Conservation (phyloP, 2,888 invertebrate genomes). For the Nephrotoma guestfalica region DNA sequence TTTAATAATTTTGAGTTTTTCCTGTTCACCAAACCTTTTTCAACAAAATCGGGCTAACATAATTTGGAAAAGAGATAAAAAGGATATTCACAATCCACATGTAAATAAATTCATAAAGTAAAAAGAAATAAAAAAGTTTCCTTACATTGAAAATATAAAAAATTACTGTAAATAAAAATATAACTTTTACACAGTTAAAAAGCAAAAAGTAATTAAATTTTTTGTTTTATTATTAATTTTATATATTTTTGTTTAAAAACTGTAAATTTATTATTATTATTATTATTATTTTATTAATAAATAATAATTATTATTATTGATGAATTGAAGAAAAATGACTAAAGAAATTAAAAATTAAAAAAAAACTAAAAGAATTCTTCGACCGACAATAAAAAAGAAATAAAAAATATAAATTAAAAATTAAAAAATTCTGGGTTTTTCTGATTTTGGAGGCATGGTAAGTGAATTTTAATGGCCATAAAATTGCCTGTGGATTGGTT, state of each 20-base stretch:
- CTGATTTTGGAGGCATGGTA: background rate
- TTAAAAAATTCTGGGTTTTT: background rate
- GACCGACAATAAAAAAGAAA: constrained; percentile 10
- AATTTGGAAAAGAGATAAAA: background rate
- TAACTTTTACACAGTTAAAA: background rate
- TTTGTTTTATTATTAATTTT: background rate
- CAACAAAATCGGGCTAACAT: background rate
- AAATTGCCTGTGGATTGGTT: too few relatives aligned
- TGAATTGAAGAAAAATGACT: constrained; percentile 5
- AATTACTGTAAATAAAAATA: background rate
- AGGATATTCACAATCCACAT: background rate
- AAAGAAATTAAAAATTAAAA: constrained; percentile 5
- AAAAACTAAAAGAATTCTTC: background rate
- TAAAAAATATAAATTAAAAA: background rate
- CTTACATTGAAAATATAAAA: background rate
- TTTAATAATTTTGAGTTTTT: background rate
- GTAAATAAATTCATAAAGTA: background rate
- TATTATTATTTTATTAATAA: background rate
- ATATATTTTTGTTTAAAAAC: background rate
- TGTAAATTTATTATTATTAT: background rate
- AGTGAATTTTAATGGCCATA: background rate
- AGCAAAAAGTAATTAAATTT: background rate
- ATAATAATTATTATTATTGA: background rate
- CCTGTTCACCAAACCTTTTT: background rate
- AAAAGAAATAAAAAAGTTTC: background rate